phyloP scores from a whole-genome alignment of 1,140 invertebrate genomes.

The Geopemphigus sp. region DNA sequence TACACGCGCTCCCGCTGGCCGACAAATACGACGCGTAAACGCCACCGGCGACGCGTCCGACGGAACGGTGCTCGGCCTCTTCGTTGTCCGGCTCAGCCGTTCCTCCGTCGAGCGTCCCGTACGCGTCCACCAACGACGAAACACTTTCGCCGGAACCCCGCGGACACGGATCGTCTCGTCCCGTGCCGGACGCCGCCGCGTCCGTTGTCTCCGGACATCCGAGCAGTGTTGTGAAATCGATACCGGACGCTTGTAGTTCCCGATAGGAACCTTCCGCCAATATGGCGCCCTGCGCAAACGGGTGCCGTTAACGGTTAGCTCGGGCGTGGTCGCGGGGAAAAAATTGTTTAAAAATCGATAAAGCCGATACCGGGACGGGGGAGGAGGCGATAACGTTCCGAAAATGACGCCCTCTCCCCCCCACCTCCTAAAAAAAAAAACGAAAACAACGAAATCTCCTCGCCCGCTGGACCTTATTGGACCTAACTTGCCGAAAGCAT shows the following conservation, averaged over 20 bases:
- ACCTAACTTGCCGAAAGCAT: no score
- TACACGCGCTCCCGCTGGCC: slow-evolving; percentile 64
- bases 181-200: no score
- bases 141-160: slow-evolving; percentile 52
- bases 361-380: no score
- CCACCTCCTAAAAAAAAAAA: no score
- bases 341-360: no score
- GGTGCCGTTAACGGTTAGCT: no score
- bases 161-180: slow-evolving; percentile 8
- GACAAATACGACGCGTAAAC: slow-evolving; percentile 71
- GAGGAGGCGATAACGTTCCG: no score
- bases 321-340: no score
- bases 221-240: slow-evolving; percentile 61
- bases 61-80: slow-evolving; percentile 51
- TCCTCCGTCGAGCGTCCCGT: neutral
- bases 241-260: slow-evolving; percentile 58
- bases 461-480: no score
- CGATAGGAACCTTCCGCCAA: slow-evolving; percentile 61
- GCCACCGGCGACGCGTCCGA: slow-evolving; percentile 55
- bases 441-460: no score
- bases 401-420: no score
- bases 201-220: slow-evolving; percentile 54
- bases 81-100: slow-evolving; percentile 48
- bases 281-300: slow-evolving; percentile 65
- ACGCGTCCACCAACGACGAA: slow-evolving; percentile 51